Evolutionary conservation across 30 jellyfish, hydroid and myxozoan species (phyloP), one percentile per base, ranked within the genome.

Genomic region (Catostylus mosaicus): DNA sequence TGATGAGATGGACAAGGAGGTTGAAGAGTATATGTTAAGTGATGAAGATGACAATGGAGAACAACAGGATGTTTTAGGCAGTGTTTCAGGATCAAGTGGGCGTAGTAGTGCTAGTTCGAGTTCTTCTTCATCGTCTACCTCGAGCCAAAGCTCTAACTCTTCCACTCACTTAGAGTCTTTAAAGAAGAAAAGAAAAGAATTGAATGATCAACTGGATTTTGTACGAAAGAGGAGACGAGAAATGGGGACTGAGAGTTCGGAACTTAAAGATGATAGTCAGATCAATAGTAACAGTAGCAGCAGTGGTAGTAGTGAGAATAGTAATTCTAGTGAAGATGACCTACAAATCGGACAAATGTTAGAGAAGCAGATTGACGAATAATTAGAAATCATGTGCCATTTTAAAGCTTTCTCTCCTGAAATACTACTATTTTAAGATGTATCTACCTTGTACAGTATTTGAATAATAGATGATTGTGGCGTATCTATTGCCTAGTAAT

Each of bases 1-100:
- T n/a, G 99, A 88, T 30, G 96, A 85, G 63, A 94, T 94, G 99
- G 99, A 94, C 70, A 88, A 83, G 57, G 99, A 94, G 67, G 99
- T 94, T 1, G 97, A 94, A 43, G 99, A 88, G 37, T 78, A 89
- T 18, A 94, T 94, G 99, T 75, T 48, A 31, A 80, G 87, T 64
- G 93, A 71, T 33, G 64, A 54, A 24, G 97, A 80, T 1, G 88
- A 64, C 22, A 79, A 65, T 31, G 89, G 51, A 16, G 85, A 70
- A 12, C 71, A 70, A 11, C 67, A 34, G 33, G 88, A 87, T 60
- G 48, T 56, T 22, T 30, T 87, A 16, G 96, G 91, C 31, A 78
- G 91, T 38, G 88, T 87, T 36, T 87, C 96, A 19, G 88, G 88
- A 34, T 87, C 96, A 8, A 87, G 96, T 78, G 69, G 81, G 43